phyloP scores from a whole-genome alignment of 2,113 vertebrate genomes.

The Crotalus viridis region DNA sequence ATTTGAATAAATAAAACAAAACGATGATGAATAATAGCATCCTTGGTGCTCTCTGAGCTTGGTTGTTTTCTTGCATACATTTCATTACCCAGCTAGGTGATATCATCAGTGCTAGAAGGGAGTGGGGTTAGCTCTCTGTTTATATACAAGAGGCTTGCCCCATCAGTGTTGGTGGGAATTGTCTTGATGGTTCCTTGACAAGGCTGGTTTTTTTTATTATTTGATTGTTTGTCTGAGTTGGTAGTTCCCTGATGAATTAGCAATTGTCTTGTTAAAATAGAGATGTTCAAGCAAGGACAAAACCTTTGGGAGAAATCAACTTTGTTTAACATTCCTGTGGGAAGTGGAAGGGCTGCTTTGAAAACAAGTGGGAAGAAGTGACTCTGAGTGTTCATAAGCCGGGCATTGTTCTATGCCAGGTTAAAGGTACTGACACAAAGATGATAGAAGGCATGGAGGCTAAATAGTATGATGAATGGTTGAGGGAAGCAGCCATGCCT shows the following conservation, averaged over 20 bases:
- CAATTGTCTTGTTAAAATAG: slow-evolving; percentile 19
- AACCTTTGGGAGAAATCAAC: slow-evolving; percentile 13
- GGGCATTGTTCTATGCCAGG: neutral
- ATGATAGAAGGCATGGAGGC: too few species aligned
- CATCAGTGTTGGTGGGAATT: neutral
- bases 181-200: neutral
- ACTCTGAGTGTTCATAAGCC: neutral
- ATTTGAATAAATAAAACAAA: neutral
- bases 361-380: neutral
- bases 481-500: too few species aligned
- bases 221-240: too few species aligned
- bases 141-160: neutral
- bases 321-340: neutral
- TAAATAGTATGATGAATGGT: too few species aligned
- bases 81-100: neutral
- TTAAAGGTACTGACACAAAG: too few species aligned
- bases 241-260: neutral
- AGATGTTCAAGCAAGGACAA: slow-evolving; percentile 2
- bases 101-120: neutral
- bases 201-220: too few species aligned
- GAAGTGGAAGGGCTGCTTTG: slow-evolving; percentile 6
- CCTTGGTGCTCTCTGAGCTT: neutral
- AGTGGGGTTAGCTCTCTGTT: neutral
- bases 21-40: neutral
- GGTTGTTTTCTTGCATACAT: neutral